These are phyloP conservation scores for Mya arenaria DNA, from an alignment of 1,140 invertebrate species.

Conservation along the genomic window DNA sequence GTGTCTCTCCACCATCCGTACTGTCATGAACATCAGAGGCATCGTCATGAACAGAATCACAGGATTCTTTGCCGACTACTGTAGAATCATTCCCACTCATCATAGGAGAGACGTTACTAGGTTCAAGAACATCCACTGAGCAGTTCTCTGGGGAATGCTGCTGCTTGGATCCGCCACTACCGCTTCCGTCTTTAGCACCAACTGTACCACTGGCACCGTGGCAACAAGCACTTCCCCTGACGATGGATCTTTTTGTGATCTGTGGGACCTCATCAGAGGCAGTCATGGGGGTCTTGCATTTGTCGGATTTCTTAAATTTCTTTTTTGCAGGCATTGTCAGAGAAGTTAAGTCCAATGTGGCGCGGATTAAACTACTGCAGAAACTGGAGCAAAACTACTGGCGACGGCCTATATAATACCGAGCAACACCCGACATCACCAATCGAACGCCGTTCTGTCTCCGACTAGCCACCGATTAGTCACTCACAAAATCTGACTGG, in stretches of 20 bases:
- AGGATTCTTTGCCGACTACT: constrained; percentile 17
- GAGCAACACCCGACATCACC: background rate
- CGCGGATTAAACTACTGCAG: background rate
- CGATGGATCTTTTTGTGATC: constrained; percentile 32
- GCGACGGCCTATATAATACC: background rate
- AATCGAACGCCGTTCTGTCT: background rate
- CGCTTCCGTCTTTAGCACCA: constrained; percentile 4
- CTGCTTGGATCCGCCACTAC: constrained; percentile 31
- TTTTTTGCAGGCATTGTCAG: constrained; percentile 6
- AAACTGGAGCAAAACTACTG: background rate
- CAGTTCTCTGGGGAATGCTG: constrained; percentile 28
- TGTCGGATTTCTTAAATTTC: constrained; percentile 30
- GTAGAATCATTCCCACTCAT: constrained; percentile 1
- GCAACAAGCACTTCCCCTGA: constrained; percentile 31
- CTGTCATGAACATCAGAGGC: too few relatives aligned
- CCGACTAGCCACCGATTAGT: background rate
- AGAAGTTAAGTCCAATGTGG: background rate
- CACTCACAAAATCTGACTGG: too few relatives aligned
- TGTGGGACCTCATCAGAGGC: constrained; percentile 37
- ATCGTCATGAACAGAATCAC: too few relatives aligned
- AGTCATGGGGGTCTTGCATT: constrained; percentile 36
- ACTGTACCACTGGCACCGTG: constrained; percentile 23
- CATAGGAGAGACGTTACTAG: constrained; percentile 1
- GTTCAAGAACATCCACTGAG: constrained; percentile 9
- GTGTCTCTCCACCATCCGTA: too few relatives aligned